Evolutionary conservation across 37 sponge, comb jelly and placozoan species (phyloP).

Genomic region (Beroe forskalii): DNA sequence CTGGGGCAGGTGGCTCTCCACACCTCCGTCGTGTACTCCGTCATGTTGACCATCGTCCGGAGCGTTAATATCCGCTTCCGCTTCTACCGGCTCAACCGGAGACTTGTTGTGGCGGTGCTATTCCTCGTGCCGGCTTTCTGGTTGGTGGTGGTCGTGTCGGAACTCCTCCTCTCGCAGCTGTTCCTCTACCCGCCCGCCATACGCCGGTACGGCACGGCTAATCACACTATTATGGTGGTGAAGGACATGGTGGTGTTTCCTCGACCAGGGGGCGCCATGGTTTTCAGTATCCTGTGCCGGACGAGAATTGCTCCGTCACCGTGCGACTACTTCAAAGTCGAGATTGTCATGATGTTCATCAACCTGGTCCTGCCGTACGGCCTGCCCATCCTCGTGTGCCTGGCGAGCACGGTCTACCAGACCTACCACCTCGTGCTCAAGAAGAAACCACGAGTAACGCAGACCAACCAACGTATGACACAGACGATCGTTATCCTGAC

Average conservation of each 20-base stretch:
- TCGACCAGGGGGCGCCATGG: constrained; percentile 1
- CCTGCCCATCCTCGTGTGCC: background rate
- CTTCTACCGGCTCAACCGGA: background rate
- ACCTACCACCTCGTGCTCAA: background rate
- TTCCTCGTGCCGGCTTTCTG: background rate
- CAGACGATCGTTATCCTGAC: constrained; percentile 30
- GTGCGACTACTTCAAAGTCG: background rate
- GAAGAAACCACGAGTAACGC: background rate
- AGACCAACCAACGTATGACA: background rate
- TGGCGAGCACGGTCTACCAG: constrained; percentile 25
- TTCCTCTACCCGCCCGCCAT: background rate
- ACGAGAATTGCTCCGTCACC: background rate
- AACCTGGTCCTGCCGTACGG: constrained; percentile 44
- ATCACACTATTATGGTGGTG: background rate
- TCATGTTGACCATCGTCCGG: constrained; percentile 40
- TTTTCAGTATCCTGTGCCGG: background rate
- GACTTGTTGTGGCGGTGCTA: background rate
- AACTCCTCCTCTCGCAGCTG: background rate
- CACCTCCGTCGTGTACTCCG: background rate
- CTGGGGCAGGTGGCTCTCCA: constrained; percentile 39
- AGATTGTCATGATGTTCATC: background rate
- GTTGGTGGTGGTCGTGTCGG: background rate
- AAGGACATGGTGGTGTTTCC: constrained; percentile 8
- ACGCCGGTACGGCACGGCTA: background rate
- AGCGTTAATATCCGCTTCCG: background rate